Base-by-base conservation (phyloP, 1,140 invertebrate species). In the Polypedilum pembai region DNA sequence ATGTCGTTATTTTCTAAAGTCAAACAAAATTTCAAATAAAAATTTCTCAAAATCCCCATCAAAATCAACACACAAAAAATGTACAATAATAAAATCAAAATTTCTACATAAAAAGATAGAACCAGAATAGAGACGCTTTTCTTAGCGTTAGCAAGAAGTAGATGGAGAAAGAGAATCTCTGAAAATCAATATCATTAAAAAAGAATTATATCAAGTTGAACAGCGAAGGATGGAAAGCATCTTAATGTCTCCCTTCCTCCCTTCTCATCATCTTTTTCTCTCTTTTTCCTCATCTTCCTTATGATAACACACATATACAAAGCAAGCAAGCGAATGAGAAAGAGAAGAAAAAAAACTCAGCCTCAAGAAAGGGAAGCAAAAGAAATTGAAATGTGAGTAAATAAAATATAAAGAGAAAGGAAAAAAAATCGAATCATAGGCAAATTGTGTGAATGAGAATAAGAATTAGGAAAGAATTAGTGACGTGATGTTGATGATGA, bases 101-200 rank as follows among this genome's bases (percentile, higher is more conserved):
- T 56, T 4, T 15, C 12, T 12, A 56, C 45, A 56, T 33, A 33
- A 5, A 33, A 33, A 33, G 5, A 33, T 3, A 33, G 24, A 33
- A 33, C 24, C 24, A 33, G 5, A 33, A n/a, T n/a, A 33, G 24
- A 33, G 24, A 33, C 24, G 24, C 1, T 5, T 33, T 33, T 33
- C 24, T 3, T 8, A 56, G n/a, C 0, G n/a, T 56, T n/a, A 56
- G 8, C 8, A 69, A 69, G 65, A 69, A 69, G 15, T 56, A 8
- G 45, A 56, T 56, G 45, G 45, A 69, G 18, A 20, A 65, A 65
- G 4, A 66, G 18, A 69, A 69, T 69, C 65, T 69, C 65, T 20
- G 65, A 69, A 69, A 69, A 69, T 69, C 65, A 69, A 69, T 69
- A 69, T 69, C 65, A 69, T 69, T 69, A 69, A 69, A 69, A 69